These are phyloP conservation scores for Nymphalis c-album DNA, from an alignment of 2,888 invertebrate species.

Conservation along the genomic window DNA sequence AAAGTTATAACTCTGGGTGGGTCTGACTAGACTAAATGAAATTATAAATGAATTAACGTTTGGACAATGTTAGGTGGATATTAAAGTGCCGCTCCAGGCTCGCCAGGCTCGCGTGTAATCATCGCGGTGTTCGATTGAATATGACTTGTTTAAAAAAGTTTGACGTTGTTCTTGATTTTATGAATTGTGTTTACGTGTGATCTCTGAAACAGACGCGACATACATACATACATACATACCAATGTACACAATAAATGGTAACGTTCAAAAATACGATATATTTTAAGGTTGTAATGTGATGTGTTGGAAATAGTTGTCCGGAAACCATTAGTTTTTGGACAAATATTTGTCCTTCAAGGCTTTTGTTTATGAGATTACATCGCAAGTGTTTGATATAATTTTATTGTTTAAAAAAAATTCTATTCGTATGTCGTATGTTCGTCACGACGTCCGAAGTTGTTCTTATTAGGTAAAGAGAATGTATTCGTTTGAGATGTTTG, in stretches of 20 bases:
- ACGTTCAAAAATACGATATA: not conserved
- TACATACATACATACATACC: not conserved
- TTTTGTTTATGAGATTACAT: conserved; percentile 58
- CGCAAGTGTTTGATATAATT: conserved; percentile 58
- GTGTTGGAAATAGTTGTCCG: conserved; percentile 28
- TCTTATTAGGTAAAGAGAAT: conserved; percentile 27
- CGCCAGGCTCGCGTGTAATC: conserved; percentile 36
- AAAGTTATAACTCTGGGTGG: conserved; percentile 55
- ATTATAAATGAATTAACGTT: conserved; percentile 67
- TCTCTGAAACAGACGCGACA: conserved; percentile 51
- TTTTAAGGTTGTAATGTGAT: not conserved
- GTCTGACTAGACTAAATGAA: conserved; percentile 63
- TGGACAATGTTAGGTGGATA: conserved; percentile 13
- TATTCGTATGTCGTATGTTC: conserved; percentile 47
- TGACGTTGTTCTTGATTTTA: conserved; percentile 69
- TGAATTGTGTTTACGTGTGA: conserved; percentile 66
- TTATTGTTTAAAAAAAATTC: conserved; percentile 56
- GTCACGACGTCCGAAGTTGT: conserved; percentile 37
- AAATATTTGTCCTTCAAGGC: conserved; percentile 31
- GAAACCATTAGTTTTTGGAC: conserved; percentile 32
- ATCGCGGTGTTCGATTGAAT: conserved; percentile 51
- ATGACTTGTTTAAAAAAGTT: conserved; percentile 62
- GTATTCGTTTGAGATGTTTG: conserved; percentile 27
- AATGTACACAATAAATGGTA: not conserved
- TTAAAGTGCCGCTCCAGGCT: conserved; percentile 19